phyloP scores from a whole-genome alignment of 2,888 invertebrate genomes.

The Anagyrus pseudococci region DNA sequence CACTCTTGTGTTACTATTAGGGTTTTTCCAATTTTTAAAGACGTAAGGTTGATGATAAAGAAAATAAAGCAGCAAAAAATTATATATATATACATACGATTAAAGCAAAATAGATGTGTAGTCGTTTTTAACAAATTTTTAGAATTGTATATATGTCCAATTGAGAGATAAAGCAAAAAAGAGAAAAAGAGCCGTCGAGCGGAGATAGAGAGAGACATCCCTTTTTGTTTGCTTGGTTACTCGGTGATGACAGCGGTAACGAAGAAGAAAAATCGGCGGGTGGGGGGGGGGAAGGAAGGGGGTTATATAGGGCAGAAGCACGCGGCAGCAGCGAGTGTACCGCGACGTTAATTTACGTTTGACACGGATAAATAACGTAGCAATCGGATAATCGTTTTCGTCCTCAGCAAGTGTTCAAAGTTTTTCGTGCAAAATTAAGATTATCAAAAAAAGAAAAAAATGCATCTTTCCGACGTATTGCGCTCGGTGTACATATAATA shows the following conservation, averaged over 20 bases:
- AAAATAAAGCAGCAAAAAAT: conserved; percentile 42
- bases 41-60: conserved; percentile 46
- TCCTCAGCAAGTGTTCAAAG: conserved; percentile 30
- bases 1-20: conserved; percentile 53
- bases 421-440: conserved; percentile 22
- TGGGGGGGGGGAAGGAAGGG: not conserved
- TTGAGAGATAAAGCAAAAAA: conserved; percentile 44
- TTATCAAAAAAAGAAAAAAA: conserved; percentile 9
- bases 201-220: too few relatives aligned
- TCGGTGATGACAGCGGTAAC: not conserved
- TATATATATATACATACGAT: conserved; percentile 43
- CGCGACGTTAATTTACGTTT: too few relatives aligned
- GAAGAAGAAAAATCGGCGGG: not conserved
- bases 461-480: conserved; percentile 37
- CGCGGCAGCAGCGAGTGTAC: too few relatives aligned
- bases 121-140: conserved; percentile 57
- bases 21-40: conserved; percentile 54
- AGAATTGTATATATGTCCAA: conserved; percentile 59
- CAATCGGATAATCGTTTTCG: conserved; percentile 28
- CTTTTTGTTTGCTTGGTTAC: too few relatives aligned
- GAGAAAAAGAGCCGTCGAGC: not conserved
- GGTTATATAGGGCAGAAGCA: too few relatives aligned
- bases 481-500: conserved; percentile 39
- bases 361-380: conserved; percentile 17
- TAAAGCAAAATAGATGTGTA: conserved; percentile 53